A percentile compares a stretch with the other conserved stretches of the same genome.
Evolutionary conservation across 2,888 invertebrate species (phyloP).

Genomic region (Slavum lentiscoides): DNA sequence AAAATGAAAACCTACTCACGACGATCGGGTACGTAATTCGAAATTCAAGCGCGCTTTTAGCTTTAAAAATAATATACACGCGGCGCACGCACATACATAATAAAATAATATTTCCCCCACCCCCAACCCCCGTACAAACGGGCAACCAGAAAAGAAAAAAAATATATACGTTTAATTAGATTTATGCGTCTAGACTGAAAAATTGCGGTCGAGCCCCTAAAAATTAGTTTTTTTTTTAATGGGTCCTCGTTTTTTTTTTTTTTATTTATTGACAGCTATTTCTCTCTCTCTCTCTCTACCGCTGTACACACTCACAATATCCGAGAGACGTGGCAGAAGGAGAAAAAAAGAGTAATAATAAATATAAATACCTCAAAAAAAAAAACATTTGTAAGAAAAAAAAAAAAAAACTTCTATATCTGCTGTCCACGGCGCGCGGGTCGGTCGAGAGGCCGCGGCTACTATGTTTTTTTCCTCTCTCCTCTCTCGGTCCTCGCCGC

Average conservation of each 20-base stretch:
- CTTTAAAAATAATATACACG: no score
- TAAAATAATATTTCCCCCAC: constrained; percentile 8
- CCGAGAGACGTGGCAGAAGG: constrained; percentile 17
- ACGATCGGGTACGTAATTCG: no score
- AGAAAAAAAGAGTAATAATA: constrained; percentile 24
- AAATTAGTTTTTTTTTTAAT: constrained; percentile 33
- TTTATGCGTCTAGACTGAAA: constrained; percentile 53
- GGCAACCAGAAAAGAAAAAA: constrained; percentile 16
- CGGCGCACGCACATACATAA: no score
- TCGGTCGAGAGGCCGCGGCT: constrained; percentile 35
- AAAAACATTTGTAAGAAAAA: constrained; percentile 47
- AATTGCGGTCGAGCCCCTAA: constrained; percentile 52
- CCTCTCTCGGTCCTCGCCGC: background rate
- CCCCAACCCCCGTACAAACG: background rate
- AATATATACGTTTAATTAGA: constrained; percentile 46
- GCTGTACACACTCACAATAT: constrained; percentile 9
- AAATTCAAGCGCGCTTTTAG: no score
- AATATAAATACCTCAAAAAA: constrained; percentile 52
- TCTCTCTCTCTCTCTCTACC: background rate
- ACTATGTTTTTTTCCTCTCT: constrained; percentile 16
- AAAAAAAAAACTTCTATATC: background rate
- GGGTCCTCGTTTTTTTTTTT: constrained; percentile 36
- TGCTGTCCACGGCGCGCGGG: constrained; percentile 13
- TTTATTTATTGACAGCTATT: constrained; percentile 45
- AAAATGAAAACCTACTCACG: no score